phyloP scores from a whole-genome alignment of 2,113 vertebrate genomes.

The Anarrhichthys ocellatus region DNA sequence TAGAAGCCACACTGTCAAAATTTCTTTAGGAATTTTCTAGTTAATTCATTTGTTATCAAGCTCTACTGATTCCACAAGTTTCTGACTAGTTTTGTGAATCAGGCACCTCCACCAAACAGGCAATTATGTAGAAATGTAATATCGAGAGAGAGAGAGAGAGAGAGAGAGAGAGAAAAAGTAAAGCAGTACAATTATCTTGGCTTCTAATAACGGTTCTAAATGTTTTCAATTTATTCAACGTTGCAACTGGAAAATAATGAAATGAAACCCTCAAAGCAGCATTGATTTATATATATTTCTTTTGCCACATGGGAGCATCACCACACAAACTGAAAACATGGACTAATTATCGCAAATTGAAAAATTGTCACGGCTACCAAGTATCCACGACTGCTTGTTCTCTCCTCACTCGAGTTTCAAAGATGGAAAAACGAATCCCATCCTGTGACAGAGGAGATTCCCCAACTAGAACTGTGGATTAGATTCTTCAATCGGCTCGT shows the following conservation, averaged over 20 bases:
- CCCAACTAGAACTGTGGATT: background rate
- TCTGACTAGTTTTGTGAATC: background rate
- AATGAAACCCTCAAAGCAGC: background rate
- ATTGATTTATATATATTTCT: background rate
- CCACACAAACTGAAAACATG: background rate
- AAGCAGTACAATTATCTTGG: background rate
- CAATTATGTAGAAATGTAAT: constrained; percentile 1
- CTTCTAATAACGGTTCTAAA: background rate
- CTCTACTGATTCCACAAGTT: background rate
- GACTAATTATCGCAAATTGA: background rate
- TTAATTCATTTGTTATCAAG: background rate
- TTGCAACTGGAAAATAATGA: background rate
- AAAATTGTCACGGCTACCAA: too few relatives aligned
- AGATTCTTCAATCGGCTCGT: background rate
- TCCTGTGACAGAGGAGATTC: background rate
- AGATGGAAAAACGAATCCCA: too few relatives aligned
- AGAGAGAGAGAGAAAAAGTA: too few relatives aligned
- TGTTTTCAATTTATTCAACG: background rate
- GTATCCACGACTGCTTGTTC: background rate
- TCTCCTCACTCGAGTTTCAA: background rate
- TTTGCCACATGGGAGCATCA: background rate
- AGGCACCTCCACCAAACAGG: background rate
- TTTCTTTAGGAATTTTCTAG: too few relatives aligned
- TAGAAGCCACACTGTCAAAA: too few relatives aligned
- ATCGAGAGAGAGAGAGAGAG: too few relatives aligned